Percentiles rank a stretch among this genome's conserved stretches.
Conservation (phyloP, 2,888 invertebrate species). For the Balanococcus diminutus region DNA sequence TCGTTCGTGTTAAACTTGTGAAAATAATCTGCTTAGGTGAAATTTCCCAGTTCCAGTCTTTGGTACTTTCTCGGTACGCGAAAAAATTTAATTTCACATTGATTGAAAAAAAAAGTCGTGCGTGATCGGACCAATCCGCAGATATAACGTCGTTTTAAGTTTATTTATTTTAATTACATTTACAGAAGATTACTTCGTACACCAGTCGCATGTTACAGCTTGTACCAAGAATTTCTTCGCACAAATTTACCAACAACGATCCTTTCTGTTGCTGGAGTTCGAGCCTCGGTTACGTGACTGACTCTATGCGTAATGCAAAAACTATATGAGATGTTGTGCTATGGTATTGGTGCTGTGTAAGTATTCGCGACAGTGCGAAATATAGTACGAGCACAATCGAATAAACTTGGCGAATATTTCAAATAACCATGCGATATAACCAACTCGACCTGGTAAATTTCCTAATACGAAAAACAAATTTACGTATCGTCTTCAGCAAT, state of each 20-base stretch:
- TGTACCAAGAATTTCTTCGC: slow-evolving; percentile 9
- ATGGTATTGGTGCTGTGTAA: not conserved
- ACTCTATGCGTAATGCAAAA: not conserved
- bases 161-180: slow-evolving; percentile 33
- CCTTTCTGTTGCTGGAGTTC: not conserved
- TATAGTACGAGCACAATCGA: not conserved
- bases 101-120: slow-evolving; percentile 16
- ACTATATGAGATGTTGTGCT: not conserved
- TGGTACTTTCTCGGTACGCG: not conserved
- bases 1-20: slow-evolving; percentile 29
- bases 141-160: not conserved
- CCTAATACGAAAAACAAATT: not conserved
- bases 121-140: slow-evolving; percentile 12
- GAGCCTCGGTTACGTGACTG: not conserved
- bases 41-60: not conserved
- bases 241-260: not conserved
- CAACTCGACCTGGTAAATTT: not conserved
- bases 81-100: not conserved
- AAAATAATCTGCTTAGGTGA: slow-evolving; percentile 29
- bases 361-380: not conserved
- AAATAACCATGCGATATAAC: not conserved
- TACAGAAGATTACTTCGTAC: not conserved
- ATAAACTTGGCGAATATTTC: not conserved
- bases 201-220: not conserved
- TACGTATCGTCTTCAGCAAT: not conserved